Evolutionary conservation across 2,113 vertebrate genomes (phyloP), one percentile per base, ranked within the genome.

Genomic region (Perca schrenkii): DNA sequence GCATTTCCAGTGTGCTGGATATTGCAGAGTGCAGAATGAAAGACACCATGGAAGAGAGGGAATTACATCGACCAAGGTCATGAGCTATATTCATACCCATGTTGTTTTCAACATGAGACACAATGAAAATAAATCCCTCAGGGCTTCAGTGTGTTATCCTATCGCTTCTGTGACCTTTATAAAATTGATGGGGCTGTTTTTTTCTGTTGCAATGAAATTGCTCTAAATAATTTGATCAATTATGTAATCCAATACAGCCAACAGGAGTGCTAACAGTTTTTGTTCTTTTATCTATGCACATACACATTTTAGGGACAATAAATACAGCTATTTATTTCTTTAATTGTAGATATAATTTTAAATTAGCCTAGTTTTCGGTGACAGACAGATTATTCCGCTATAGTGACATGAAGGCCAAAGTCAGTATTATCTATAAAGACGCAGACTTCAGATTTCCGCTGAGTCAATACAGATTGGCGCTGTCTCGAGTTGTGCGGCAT

Each of bases 61-160:
- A 86, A 68, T 46, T 84, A 90, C 85, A 81, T 78, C 74, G 25
- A 53, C 74, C 91, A 88, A 91, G 88, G 90, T 92, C 90, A 89
- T 5, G 57, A 69, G 80, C 87, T 76, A 11, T 47, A 82, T 36
- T 80, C 79, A 64, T 75, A 52, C 19, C 66, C 85, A 84, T 88
- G 89, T 88, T 86, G 62, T 87, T 85, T 78, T 77, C 60, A 80
- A 84, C 89, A 90, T 85, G 82, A 77, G 71, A 74, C 71, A 74
- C 43, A 64, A 80, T 87, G 72, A 76, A 74, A 74, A 56, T 86
- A 73, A 77, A 69, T 13, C 77, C 86, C 80, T 63, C 49, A 1
- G 88, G 86, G 71, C 72, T 79, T 73, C n/a, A 82, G 54, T 80
- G 79, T 81, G 74, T 81, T 83, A 85, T 80, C 58, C 36, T 77